Evolutionary conservation across 2,113 vertebrate species (phyloP).

Genomic region (Ornithorhynchus anatinus): DNA sequence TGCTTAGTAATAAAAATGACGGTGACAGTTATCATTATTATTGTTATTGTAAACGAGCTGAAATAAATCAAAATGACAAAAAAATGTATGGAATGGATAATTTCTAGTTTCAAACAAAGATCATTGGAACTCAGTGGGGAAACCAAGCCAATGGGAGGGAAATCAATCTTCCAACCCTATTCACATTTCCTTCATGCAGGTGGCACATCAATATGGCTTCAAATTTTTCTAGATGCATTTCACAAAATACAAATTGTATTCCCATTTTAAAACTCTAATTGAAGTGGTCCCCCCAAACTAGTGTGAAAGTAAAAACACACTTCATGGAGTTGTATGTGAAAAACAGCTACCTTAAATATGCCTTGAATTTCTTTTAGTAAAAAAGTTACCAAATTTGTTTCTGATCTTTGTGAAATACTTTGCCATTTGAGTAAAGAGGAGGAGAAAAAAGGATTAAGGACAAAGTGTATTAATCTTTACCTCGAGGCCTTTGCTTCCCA

Average conservation of each 20-base stretch:
- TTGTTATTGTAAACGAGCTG: constrained; percentile 36
- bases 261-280: too few species aligned
- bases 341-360: constrained; percentile 38
- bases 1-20: too few species aligned
- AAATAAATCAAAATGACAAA: constrained; percentile 38
- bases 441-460: constrained; percentile 71
- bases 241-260: too few species aligned
- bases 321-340: constrained; percentile 52
- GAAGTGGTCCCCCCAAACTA: background rate
- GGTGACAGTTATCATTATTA: too few species aligned
- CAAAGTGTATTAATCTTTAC: constrained; percentile 92
- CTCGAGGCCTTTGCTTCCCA: constrained; percentile 97
- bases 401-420: constrained; percentile 79
- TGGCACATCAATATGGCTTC: too few species aligned
- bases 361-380: constrained; percentile 35
- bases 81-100: constrained; percentile 27
- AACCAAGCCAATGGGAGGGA: too few species aligned
- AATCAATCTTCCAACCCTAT: constrained; percentile 7
- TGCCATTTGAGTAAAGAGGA: constrained; percentile 89
- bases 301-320: constrained; percentile 36
- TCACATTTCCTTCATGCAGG: background rate
- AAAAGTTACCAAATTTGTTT: constrained; percentile 55
- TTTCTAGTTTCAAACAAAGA: background rate
- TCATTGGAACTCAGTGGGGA: constrained; percentile 15
- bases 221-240: too few species aligned